Conservation (phyloP, 2,113 vertebrate species). For the Irena cyanogastra region DNA sequence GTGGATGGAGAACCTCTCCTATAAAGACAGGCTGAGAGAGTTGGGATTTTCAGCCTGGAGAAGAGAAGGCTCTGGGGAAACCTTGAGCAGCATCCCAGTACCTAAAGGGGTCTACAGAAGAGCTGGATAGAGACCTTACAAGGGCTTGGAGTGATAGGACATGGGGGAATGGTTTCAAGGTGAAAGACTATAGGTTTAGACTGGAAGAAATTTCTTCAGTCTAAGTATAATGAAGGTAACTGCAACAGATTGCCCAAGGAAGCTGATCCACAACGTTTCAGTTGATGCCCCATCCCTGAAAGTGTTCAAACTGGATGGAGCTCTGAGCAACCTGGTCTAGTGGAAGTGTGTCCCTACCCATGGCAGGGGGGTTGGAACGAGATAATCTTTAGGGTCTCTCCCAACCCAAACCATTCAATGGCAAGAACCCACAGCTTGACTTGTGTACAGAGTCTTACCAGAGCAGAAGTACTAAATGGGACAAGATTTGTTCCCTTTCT, state of each 20-base stretch:
- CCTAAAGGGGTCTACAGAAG: not conserved
- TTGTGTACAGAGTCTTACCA: not conserved
- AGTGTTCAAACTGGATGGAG: not conserved
- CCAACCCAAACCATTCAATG: not conserved
- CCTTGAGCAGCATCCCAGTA: not conserved
- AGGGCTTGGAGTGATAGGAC: not conserved
- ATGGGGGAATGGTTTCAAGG: not conserved
- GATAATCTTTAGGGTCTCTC: not conserved
- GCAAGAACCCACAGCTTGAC: not conserved
- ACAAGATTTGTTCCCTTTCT: not conserved
- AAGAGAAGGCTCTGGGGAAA: not conserved
- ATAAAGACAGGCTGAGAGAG: not conserved
- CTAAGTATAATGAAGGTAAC: not conserved
- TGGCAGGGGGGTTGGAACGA: accelerated
- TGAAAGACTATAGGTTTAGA: not conserved
- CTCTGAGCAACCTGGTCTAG: not conserved
- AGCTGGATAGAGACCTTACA: not conserved
- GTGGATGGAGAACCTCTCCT: not conserved
- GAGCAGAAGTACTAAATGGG: not conserved
- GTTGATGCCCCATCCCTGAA: not conserved
- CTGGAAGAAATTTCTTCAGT: not conserved
- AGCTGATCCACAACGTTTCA: not conserved
- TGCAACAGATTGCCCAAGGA: not conserved
- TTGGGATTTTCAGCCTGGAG: not conserved
- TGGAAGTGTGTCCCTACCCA: not conserved